phyloP scores from a whole-genome alignment of 2,888 invertebrate species.

The Apodemia hepburni region DNA sequence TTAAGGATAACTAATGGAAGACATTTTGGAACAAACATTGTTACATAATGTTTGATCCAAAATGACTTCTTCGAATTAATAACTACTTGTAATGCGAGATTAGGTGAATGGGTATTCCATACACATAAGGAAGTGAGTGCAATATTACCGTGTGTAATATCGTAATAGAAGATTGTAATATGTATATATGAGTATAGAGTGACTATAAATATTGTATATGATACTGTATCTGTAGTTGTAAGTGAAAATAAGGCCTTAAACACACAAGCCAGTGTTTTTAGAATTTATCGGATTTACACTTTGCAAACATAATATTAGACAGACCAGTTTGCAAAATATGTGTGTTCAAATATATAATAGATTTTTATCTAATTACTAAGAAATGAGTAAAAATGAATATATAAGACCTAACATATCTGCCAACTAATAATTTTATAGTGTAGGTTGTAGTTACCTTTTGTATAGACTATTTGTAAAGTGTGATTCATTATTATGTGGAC shows the following conservation, averaged over 20 bases:
- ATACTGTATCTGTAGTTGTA: constrained; percentile 16
- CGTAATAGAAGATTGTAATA: constrained; percentile 15
- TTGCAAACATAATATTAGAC: constrained; percentile 18
- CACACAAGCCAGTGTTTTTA: constrained; percentile 19
- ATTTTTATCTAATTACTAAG: constrained; percentile 26
- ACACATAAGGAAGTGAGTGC: neutral
- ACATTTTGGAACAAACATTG: no score
- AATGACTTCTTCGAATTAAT: neutral
- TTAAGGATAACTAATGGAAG: no score
- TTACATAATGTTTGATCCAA: neutral
- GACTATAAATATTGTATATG: constrained; percentile 19
- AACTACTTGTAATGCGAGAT: no score
- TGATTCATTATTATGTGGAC: constrained; percentile 25
- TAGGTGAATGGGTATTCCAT: neutral
- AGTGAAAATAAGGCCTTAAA: constrained; percentile 23
- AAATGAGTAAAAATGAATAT: constrained; percentile 23
- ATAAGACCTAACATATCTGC: constrained; percentile 50
- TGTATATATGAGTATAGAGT: constrained; percentile 20
- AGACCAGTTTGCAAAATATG: constrained; percentile 27
- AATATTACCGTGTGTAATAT: constrained; percentile 10
- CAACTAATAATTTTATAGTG: constrained; percentile 49
- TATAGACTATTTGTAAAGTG: constrained; percentile 16
- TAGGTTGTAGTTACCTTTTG: constrained; percentile 50
- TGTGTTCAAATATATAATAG: constrained; percentile 34
- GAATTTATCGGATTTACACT: constrained; percentile 15